phyloP scores from a whole-genome alignment of 2,113 vertebrate genomes.

The Pelodiscus sinensis region DNA sequence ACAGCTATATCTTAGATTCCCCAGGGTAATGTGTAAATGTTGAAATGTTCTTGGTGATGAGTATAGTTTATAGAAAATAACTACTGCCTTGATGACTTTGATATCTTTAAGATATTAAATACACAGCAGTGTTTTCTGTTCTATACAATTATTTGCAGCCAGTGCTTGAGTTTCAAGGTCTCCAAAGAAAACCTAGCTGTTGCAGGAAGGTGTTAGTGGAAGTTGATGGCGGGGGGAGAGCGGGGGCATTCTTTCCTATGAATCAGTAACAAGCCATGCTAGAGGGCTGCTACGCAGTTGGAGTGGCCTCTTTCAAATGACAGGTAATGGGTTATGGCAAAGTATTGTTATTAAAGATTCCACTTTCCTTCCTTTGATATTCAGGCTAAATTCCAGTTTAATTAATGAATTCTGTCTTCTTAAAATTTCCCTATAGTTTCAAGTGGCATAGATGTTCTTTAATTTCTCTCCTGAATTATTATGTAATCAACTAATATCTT shows the following conservation, averaged over 20 bases:
- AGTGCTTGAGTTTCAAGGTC: neutral
- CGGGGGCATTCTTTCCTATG: neutral
- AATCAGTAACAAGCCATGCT: neutral
- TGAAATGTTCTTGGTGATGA: slow-evolving; percentile 10
- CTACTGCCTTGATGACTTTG: slow-evolving; percentile 17
- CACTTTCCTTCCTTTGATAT: neutral
- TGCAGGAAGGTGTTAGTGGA: neutral
- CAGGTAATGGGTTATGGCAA: neutral
- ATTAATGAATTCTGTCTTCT: neutral
- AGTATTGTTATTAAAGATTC: neutral
- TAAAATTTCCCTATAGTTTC: neutral
- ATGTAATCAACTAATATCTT: neutral
- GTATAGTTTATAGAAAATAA: neutral
- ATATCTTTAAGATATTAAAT: neutral
- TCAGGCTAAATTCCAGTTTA: neutral
- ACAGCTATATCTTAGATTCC: slow-evolving; percentile 15
- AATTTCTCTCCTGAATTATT: neutral
- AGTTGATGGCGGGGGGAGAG: too few species aligned
- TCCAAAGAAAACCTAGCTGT: neutral
- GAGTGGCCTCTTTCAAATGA: neutral
- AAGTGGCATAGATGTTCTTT: neutral
- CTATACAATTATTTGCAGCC: neutral
- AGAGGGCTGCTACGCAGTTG: neutral
- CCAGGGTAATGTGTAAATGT: neutral
- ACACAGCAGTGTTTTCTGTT: neutral